Evolutionary conservation across 1,140 invertebrate species (phyloP), one percentile per base, ranked within the genome.

Genomic region (Pygmarrhopalites habei): DNA sequence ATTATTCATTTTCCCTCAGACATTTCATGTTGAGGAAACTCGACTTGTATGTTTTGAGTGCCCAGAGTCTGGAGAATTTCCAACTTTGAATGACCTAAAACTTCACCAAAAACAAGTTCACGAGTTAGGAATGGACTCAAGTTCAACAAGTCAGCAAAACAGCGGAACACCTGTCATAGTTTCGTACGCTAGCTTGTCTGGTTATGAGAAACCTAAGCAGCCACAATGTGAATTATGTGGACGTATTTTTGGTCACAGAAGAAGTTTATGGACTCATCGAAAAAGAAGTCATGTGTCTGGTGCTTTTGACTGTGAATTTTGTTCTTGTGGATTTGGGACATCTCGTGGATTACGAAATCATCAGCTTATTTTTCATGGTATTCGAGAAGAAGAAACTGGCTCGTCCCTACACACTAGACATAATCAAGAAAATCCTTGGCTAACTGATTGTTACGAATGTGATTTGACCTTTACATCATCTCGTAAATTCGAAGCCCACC

Each of bases 251-350:
- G 7, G 10, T 26, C 53, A 56, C 21, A 35, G 53, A 21, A 5
- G 53, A 35, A 56, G 53, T 41, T 56, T 56, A 23, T 56, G 53
- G 53, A 12, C 53, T 25, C 53, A 56, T 26, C 29, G 53, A 56
- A 56, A 56, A 32, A 21, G 53, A 21, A 56, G 53, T 56, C 53
- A 56, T 41, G 35, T 56, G 3, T 10, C 4, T 35, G 53, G 35
- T n/a, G 15, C 5, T 15, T 35, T 35, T 15, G 30, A n/a, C 3
- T 56, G 53, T 41, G 12, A 3, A 12, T 3, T 14, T 14, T 39
- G 53, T 25, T 39, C 29, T 4, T 56, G 53, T 26, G 53, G 53
- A 5, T 56, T 56, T 56, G 53, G 14, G 10, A 56, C 29, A n/a
- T 12, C 4, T 19, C 7, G 53, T 19, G 53, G 53, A 32, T 28